A percentile compares a stretch with the other conserved stretches of the same genome.
These are phyloP conservation scores for Ochotona princeps DNA, from an alignment of 2,113 vertebrate species.

Conservation along the genomic window DNA sequence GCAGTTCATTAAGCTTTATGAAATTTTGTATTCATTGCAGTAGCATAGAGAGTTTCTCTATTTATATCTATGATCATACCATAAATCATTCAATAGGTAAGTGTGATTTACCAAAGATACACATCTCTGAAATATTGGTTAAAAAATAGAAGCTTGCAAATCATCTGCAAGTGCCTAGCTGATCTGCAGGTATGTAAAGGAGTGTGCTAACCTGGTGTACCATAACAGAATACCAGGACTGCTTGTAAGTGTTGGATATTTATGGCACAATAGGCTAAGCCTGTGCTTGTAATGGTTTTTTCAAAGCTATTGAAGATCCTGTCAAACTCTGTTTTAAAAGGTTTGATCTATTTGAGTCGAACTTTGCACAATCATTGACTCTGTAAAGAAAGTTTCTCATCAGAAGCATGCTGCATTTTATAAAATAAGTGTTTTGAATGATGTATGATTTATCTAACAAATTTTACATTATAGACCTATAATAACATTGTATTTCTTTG, in stretches of 20 bases:
- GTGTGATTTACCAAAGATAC: conserved; percentile 43
- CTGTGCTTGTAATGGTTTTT: no score
- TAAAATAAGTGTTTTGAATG: no score
- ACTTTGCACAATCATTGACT: no score
- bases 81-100: conserved; percentile 44
- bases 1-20: conserved; percentile 47
- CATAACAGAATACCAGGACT: not conserved
- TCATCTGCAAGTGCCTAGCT: not conserved
- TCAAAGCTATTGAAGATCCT: no score
- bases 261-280: no score
- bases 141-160: conserved; percentile 15
- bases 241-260: not conserved
- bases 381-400: no score
- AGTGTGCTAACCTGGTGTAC: not conserved
- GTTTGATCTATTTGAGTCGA: no score
- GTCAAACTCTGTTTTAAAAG: no score
- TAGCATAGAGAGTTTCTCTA: conserved; percentile 21
- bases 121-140: not conserved
- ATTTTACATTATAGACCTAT: no score
- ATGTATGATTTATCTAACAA: no score
- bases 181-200: not conserved
- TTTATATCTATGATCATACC: conserved; percentile 33
- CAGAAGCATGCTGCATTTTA: no score
- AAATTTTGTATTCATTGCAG: conserved; percentile 15
- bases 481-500: no score